Evolutionary conservation across 2,888 invertebrate genomes (phyloP), one percentile per base, ranked within the genome.

Genomic region (Drosophila recens): DNA sequence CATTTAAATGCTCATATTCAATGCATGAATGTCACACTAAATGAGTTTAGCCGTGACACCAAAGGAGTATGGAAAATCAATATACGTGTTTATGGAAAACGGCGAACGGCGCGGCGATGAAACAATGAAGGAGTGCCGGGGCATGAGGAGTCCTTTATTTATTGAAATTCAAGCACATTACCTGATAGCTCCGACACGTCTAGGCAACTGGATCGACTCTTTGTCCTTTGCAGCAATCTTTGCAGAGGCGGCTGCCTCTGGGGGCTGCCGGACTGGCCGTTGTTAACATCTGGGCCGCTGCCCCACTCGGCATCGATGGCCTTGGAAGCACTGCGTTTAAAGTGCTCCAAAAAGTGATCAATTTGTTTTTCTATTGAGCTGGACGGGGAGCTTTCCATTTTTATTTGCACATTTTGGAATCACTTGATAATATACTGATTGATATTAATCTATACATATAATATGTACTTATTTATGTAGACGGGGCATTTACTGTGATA

Each of bases 311-410:
- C 87, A 83, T 96, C 96, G 95, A 96, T 96, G 67, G 96, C 96
- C 90, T 95, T 95, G 63, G 96, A 96, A 83, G 96, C 96, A 93
- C 96, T 96, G 79, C 95, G 95, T 92, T 96, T 96, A 92, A 96
- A 96, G 92, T 96, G 96, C 94, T 96, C 96, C 92, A 96, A 93
- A 93, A 96, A 96, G 93, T 95, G 96, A 94, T 96, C 96, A 93
- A 96, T 96, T 94, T 96, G 96, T 90, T 95, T 96, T 94, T 96
- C 96, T 92, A 96, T 95, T 84, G 95, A 96, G 80, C 95, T 95
- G 59, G 91, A 90, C 86, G 95, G 95, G 79, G 95, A 95, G 86
- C 80, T 91, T 79, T 92, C 92, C 92, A 92, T 92, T 56, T 65
- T 80, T 42, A 75, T 42, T 51, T 27, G 33, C 27, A 62, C 75